Percentiles rank a stretch among this genome's conserved stretches.
Conservation (phyloP, 1,140 invertebrate genomes). For the Sycophaga agraensis region DNA sequence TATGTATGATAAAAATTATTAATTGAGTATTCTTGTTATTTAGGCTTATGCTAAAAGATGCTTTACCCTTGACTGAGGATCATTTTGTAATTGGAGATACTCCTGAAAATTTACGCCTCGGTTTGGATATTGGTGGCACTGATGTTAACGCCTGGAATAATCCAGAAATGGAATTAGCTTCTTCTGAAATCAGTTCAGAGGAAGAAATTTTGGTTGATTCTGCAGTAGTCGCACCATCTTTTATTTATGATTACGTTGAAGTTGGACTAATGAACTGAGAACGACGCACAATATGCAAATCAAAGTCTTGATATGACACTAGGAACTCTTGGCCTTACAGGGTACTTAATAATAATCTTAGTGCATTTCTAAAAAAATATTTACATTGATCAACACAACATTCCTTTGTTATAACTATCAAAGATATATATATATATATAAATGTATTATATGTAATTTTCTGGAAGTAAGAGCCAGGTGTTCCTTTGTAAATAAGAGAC, state of each 20-base stretch:
- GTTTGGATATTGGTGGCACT: constrained; percentile 49
- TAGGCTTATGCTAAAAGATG: constrained; percentile 57
- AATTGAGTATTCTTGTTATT: constrained; percentile 11
- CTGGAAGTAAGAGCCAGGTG: constrained; percentile 24
- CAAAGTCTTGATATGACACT: constrained; percentile 12
- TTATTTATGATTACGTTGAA: constrained; percentile 53
- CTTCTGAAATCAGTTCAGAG: constrained; percentile 33
- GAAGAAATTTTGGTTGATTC: constrained; percentile 40
- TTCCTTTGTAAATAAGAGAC: constrained; percentile 26
- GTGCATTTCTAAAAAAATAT: constrained; percentile 26
- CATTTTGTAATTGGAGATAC: constrained; percentile 60
- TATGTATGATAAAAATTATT: background rate
- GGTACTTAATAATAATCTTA: constrained; percentile 18
- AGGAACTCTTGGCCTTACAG: constrained; percentile 20
- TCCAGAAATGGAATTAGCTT: constrained; percentile 38
- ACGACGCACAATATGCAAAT: constrained; percentile 27
- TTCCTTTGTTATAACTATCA: constrained; percentile 18
- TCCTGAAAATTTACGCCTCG: constrained; percentile 50
- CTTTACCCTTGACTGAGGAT: constrained; percentile 57
- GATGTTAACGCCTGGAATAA: constrained; percentile 46
- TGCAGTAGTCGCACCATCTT: constrained; percentile 43
- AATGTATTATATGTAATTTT: constrained; percentile 19
- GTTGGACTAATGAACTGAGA: constrained; percentile 51
- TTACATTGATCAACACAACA: constrained; percentile 12
- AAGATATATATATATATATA: constrained; percentile 3